Base-by-base conservation (phyloP, 1,140 invertebrate species). In the Nephotettix cincticeps region DNA sequence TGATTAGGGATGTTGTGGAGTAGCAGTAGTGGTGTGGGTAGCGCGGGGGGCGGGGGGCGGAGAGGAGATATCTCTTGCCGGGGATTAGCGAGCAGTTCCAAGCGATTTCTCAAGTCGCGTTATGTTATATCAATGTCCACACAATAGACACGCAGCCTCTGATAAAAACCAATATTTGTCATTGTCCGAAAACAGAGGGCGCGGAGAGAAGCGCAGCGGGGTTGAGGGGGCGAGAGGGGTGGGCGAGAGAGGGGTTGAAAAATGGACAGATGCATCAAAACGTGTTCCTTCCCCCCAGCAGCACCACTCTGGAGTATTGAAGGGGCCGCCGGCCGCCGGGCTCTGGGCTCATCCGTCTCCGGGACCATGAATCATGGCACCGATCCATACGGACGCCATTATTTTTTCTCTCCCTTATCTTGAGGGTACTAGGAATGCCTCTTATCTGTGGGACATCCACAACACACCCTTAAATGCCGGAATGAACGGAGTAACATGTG, bases 311-410 rank as follows among this genome's bases (percentile, higher is more conserved):
- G 30, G 56, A 36, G 32, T 43, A 29, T 40, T 64, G 56, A 63
- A 29, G 45, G n/a, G 25, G n/a, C n/a, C n/a, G n/a, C n/a, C n/a
- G 47, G 69, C 32, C 67, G 58, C 65, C 63, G 68, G 68, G 58
- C 40, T n/a, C n/a, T n/a, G n/a, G 58, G 67, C 30, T 72, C 73
- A 74, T 74, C 73, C 73, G 72, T 74, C 73, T 74, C 64, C 67
- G 47, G 25, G 23, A 36, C 73, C 54, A 74, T 74, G 73, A 74
- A 74, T 74, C 73, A 74, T 74, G 70, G 68, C 29, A 66, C 40
- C 63, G 61, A 64, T 69, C 66, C 69, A 64, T 63, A 66, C 68
- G 65, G 61, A 36, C 69, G 72, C 69, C 64, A 67, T 73, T 63
- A 71, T 73, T 73, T 73, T 73, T 71, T 70, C 36, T 27, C 63